These are phyloP conservation scores for Petrolisthes manimaculis DNA, from an alignment of 2,888 invertebrate species.

Conservation along the genomic window DNA sequence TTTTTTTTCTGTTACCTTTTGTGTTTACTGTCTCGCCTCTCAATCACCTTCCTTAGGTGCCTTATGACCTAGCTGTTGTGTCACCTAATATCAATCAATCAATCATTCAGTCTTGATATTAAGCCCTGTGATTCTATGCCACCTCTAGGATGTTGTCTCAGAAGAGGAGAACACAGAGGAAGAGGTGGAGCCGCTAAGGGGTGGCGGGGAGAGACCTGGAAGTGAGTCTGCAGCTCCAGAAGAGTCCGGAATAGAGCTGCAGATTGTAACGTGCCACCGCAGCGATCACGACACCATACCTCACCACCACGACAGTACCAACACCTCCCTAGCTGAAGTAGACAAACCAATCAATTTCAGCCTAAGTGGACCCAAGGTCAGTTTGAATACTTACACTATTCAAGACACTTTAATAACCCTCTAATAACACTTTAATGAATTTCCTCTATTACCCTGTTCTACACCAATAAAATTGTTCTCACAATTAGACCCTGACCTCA, in stretches of 20 bases:
- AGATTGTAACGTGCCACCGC: constrained; percentile 40
- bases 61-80: too few relatives aligned
- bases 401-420: too few relatives aligned
- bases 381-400: neutral
- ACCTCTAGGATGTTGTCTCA: constrained; percentile 39
- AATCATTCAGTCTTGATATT: too few relatives aligned
- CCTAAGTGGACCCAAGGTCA: constrained; percentile 41
- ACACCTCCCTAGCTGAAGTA: constrained; percentile 29
- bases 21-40: too few relatives aligned
- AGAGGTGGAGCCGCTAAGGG: constrained; percentile 27
- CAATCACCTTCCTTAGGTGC: too few relatives aligned
- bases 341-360: constrained; percentile 43
- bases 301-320: constrained; percentile 27
- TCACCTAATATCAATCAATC: too few relatives aligned
- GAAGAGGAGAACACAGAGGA: constrained; percentile 57
- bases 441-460: too few relatives aligned
- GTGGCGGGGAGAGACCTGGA: neutral
- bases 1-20: too few relatives aligned
- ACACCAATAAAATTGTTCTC: too few relatives aligned
- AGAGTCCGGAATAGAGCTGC: constrained; percentile 46
- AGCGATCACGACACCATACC: constrained; percentile 31
- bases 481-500: too few relatives aligned
- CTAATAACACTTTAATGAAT: too few relatives aligned
- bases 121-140: too few relatives aligned
- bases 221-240: constrained; percentile 13